Evolutionary conservation across 2,888 invertebrate genomes (phyloP), one percentile per base, ranked within the genome.

Genomic region (Tinea semifulvella): DNA sequence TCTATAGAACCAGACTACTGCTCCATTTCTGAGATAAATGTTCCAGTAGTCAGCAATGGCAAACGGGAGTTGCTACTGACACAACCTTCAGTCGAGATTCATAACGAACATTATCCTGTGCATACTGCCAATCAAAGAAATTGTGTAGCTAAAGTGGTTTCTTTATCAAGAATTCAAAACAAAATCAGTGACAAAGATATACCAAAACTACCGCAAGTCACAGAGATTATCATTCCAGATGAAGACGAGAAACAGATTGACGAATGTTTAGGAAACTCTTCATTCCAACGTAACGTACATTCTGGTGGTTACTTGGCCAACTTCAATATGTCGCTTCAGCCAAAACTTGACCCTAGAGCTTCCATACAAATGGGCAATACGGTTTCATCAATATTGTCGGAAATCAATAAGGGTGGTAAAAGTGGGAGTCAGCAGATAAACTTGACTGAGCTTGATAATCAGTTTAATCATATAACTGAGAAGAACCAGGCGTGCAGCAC

Each of bases 21-120:
- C 66, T 89, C 89, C 59, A 89, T 89, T 69, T 88, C 89, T 52
- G 89, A 89, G 77, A 83, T 89, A 69, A 87, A 86, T 81, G 85
- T 86, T 64, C 81, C 81, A 75, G 85, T 85, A 68, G 82, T 84
- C 63, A 84, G 80, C 68, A 64, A 84, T 62, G 71, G 79, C 53
- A 81, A 79, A 59, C 65, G 81, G 54, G 80, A 79, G 68, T 68
- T 81, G 70, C 72, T 81, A 63, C 76, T 80, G 47, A 76, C 77
- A 60, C 81, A 82, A 66, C 80, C 81, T 53, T 75, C 80, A 54
- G 74, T 82, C 46, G 82, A 82, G 61, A 80, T 82, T 52, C 82
- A 82, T 55, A 76, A 71, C 51, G 81, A 81, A 56, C 79, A 80
- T 56, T 77, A 79, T 51, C 74, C 76, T 43, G 59, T 72, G 47